These are phyloP conservation scores for Leucania comma DNA, from an alignment of 2,888 invertebrate genomes.

Conservation along the genomic window DNA sequence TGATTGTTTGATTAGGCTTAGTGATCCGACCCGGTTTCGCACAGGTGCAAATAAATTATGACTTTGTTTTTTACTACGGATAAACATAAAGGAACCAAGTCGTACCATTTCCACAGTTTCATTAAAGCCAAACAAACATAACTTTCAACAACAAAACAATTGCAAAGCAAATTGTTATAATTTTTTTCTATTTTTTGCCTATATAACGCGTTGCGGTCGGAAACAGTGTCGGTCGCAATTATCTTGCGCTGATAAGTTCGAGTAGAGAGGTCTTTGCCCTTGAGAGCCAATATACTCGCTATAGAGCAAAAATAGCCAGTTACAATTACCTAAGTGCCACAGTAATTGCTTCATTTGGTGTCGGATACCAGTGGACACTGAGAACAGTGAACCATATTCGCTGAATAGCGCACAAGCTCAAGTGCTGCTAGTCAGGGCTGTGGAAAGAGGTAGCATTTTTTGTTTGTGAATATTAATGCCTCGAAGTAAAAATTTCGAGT, in stretches of 20 bases:
- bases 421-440: background rate
- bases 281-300: conserved; percentile 47
- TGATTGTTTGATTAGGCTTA: background rate
- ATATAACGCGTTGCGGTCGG: conserved; percentile 26
- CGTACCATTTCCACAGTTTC: background rate
- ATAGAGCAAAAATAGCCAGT: conserved; percentile 48
- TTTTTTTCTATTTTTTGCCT: conserved; percentile 33
- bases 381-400: conserved; percentile 2
- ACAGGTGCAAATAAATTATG: no score
- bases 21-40: no score
- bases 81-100: background rate
- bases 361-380: conserved; percentile 10
- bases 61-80: background rate
- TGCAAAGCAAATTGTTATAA: conserved; percentile 28
- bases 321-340: conserved; percentile 41
- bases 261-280: conserved; percentile 62
- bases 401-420: conserved; percentile 11
- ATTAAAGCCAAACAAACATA: conserved; percentile 2
- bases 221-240: conserved; percentile 45
- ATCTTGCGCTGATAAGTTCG: conserved; percentile 51
- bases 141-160: conserved; percentile 18
- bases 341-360: conserved; percentile 54
- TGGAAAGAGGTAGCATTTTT: background rate
- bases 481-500: background rate
- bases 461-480: background rate